Conservation (phyloP, 1,140 invertebrate species). For the Lucilia cuprina region DNA sequence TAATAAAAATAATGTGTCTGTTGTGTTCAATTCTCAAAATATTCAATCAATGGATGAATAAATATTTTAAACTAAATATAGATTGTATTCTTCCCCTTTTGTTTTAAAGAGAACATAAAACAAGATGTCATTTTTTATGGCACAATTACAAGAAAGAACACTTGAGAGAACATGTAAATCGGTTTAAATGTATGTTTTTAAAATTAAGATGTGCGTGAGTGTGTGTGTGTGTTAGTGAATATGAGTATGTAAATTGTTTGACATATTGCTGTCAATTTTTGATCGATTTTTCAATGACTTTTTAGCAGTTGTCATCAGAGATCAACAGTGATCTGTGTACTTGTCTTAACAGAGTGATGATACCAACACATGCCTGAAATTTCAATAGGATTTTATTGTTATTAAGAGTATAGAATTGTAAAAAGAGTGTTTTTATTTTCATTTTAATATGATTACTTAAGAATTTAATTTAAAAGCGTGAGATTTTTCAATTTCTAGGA, state of each 20-base stretch:
- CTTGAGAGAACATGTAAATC: background rate
- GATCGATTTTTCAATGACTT: constrained; percentile 32
- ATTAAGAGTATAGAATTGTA: background rate
- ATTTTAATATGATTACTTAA: background rate
- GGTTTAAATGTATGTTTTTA: too few relatives aligned
- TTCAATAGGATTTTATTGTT: background rate
- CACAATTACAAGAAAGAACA: constrained; percentile 14
- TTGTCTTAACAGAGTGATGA: background rate
- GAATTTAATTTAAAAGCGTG: background rate
- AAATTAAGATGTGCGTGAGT: background rate
- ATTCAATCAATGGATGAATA: background rate
- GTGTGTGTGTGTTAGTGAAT: too few relatives aligned
- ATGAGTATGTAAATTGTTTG: constrained; percentile 23
- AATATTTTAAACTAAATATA: background rate
- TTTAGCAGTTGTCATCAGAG: background rate
- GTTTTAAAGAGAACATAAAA: background rate
- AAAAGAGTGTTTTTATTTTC: background rate
- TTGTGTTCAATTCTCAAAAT: background rate
- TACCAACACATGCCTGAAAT: background rate
- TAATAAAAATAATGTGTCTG: background rate
- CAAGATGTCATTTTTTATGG: constrained; percentile 24
- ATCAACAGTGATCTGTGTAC: background rate
- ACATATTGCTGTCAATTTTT: constrained; percentile 31
- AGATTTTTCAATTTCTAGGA: background rate
- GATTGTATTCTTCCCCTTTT: background rate